phyloP scores from a whole-genome alignment of 2,888 invertebrate species.

The Allolobophora icterica region DNA sequence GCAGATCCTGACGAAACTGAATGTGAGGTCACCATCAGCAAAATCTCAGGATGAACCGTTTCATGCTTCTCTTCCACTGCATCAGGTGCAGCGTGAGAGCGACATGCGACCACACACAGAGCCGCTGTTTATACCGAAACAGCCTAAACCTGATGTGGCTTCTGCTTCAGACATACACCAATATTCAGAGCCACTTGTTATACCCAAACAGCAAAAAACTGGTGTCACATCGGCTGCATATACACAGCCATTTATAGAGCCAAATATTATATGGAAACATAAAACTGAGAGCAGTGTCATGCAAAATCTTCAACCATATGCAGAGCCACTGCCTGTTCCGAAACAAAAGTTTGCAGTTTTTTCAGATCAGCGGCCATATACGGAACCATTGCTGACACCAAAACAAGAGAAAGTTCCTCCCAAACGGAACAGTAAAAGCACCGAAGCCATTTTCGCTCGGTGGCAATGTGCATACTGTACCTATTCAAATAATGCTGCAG shows the following conservation, averaged over 20 bases:
- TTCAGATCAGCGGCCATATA: neutral
- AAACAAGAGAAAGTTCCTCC: neutral
- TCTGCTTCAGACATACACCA: neutral
- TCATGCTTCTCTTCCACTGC: neutral
- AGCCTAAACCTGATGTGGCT: neutral
- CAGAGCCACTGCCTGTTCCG: neutral
- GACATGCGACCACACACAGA: too few species aligned
- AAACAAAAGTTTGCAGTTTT: neutral
- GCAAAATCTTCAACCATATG: neutral
- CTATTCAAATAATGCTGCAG: neutral
- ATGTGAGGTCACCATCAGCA: too few species aligned
- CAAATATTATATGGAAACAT: neutral
- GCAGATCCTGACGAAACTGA: constrained; percentile 18
- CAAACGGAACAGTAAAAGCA: neutral
- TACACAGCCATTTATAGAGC: neutral
- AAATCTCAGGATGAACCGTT: neutral
- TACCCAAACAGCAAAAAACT: neutral
- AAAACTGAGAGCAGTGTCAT: neutral
- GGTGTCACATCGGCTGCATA: neutral
- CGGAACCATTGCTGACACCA: constrained; percentile 6
- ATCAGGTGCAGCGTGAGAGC: neutral
- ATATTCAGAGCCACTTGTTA: neutral
- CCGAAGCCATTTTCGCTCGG: neutral
- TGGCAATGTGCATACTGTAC: neutral
- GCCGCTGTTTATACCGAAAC: too few species aligned